Percentiles rank a stretch among this genome's conserved stretches.
phyloP scores from a whole-genome alignment of 2,113 vertebrate species.

The Tamias sibiricus region DNA sequence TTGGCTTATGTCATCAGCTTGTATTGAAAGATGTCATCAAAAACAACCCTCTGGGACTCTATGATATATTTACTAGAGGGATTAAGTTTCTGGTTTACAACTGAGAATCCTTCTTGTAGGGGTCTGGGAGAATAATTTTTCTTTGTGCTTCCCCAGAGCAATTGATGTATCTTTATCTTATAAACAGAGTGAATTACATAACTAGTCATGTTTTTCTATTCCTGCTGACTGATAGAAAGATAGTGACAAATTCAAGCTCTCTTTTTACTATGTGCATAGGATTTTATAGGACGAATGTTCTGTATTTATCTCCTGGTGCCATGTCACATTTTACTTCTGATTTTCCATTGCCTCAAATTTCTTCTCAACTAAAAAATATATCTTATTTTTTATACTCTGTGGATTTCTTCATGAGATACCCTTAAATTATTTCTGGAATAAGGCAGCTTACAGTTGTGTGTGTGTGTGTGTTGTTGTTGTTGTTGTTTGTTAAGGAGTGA shows the following conservation, averaged over 20 bases:
- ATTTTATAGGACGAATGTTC: constrained; percentile 28
- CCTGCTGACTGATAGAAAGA: neutral
- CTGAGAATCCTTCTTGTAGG: neutral
- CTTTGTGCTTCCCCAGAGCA: neutral
- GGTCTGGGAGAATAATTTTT: neutral
- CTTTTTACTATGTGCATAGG: neutral
- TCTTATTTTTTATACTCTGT: constrained; percentile 11
- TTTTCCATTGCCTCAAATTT: constrained; percentile 36
- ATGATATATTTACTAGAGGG: neutral
- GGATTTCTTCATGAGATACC: neutral
- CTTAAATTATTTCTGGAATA: neutral
- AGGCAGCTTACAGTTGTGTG: neutral
- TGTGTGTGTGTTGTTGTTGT: neutral
- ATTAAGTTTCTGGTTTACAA: neutral
- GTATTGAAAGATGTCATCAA: neutral
- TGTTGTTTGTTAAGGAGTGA: neutral
- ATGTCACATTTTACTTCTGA: constrained; percentile 30
- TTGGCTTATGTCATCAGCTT: neutral
- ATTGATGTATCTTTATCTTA: constrained; percentile 25
- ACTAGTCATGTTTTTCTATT: neutral
- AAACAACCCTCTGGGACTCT: neutral
- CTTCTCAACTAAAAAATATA: constrained; percentile 6
- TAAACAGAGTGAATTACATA: constrained; percentile 18
- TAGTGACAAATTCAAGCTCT: neutral
- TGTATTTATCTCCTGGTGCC: neutral